Evolutionary conservation across 2,797 vertebrate species (phyloP).

Genomic region (Pseudochaenichthys georgianus): DNA sequence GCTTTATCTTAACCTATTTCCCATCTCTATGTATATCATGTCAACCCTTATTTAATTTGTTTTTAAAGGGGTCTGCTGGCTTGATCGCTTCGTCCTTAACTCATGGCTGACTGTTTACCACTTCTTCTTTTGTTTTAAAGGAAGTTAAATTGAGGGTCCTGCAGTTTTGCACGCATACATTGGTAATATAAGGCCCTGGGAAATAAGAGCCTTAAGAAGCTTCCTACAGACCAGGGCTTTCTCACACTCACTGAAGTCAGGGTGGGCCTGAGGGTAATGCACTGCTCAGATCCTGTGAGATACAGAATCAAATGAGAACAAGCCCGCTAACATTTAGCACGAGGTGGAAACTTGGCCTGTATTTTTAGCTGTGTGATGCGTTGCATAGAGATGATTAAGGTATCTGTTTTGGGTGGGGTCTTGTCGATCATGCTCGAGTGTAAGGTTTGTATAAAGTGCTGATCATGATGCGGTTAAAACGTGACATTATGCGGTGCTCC

Average conservation of each 20-base stretch:
- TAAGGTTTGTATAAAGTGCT: slow-evolving; percentile 18
- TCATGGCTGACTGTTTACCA: slow-evolving; percentile 58
- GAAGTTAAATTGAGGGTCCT: slow-evolving; percentile 56
- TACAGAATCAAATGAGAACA: slow-evolving; percentile 20
- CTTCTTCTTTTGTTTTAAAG: slow-evolving; percentile 49
- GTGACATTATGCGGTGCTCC: not conserved
- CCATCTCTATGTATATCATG: slow-evolving; percentile 27
- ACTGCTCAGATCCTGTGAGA: slow-evolving; percentile 40
- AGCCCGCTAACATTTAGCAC: not conserved
- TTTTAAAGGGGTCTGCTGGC: slow-evolving; percentile 29
- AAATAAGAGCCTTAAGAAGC: slow-evolving; percentile 19
- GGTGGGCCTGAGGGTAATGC: not conserved
- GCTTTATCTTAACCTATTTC: slow-evolving; percentile 35
- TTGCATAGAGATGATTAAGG: slow-evolving; percentile 5
- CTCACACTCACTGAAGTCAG: slow-evolving; percentile 33
- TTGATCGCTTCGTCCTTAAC: slow-evolving; percentile 54
- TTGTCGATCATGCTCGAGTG: not conserved
- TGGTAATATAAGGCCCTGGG: slow-evolving; percentile 9
- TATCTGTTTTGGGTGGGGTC: not conserved
- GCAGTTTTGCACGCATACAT: slow-evolving; percentile 31
- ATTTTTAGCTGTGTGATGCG: slow-evolving; percentile 31
- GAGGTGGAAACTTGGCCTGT: slow-evolving; percentile 16
- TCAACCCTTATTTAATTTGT: not conserved
- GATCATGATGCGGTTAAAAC: not conserved
- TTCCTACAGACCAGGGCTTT: slow-evolving; percentile 25